Evolutionary conservation across 1,140 invertebrate species (phyloP).

Genomic region (Bombyx mandarina): DNA sequence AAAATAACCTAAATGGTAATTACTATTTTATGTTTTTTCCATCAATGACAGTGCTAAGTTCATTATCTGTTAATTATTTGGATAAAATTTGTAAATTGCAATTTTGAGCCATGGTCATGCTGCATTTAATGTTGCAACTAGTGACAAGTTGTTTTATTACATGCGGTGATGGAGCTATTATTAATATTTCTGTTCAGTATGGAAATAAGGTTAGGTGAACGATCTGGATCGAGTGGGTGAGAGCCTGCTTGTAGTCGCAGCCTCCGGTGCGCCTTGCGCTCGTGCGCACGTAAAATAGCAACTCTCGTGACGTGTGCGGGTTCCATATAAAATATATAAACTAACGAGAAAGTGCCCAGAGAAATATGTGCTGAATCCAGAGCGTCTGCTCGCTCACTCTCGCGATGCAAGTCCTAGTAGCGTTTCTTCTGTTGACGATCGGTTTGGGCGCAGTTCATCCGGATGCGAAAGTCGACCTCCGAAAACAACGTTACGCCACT

Average conservation of each 20-base stretch:
- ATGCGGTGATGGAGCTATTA: slow-evolving; percentile 40
- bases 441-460: slow-evolving; percentile 13
- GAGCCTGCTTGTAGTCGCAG: slow-evolving; percentile 34
- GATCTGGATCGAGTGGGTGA: slow-evolving; percentile 55
- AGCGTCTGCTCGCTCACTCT: slow-evolving; percentile 3
- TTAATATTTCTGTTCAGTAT: slow-evolving; percentile 44
- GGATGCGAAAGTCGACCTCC: slow-evolving; percentile 3
- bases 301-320: slow-evolving; percentile 6
- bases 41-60: too few species aligned
- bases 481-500: slow-evolving; percentile 6
- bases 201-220: slow-evolving; percentile 60
- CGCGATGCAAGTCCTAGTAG: slow-evolving; percentile 19
- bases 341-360: slow-evolving; percentile 3
- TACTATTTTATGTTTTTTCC: too few species aligned
- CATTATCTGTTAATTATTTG: too few species aligned
- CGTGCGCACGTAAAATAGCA: slow-evolving; percentile 43
- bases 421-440: slow-evolving; percentile 23
- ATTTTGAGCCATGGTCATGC: slow-evolving; percentile 28
- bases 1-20: too few species aligned
- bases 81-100: too few species aligned
- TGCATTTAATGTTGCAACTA: slow-evolving; percentile 36
- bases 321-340: slow-evolving; percentile 4
- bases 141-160: slow-evolving; percentile 40
- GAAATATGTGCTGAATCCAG: slow-evolving; percentile 9
- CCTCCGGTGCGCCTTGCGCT: slow-evolving; percentile 42